phyloP scores from a whole-genome alignment of 2,888 invertebrate species.

The Dynastes grantii region DNA sequence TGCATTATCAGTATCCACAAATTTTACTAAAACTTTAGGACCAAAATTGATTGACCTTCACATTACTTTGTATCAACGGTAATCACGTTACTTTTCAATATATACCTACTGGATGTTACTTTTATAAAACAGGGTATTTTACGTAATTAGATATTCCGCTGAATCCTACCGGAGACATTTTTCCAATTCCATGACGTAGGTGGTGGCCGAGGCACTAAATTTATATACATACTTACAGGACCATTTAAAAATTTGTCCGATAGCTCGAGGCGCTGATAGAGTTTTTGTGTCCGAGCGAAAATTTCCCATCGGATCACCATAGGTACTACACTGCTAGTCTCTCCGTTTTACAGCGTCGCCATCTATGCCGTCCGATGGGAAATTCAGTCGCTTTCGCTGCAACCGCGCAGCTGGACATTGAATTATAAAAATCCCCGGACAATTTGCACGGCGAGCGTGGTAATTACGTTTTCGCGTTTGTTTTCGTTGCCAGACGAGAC shows the following conservation, averaged over 20 bases:
- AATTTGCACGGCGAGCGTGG: constrained; percentile 27
- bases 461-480: constrained; percentile 48
- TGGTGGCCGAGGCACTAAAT: neutral
- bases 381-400: constrained; percentile 42
- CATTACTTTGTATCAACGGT: too few relatives aligned
- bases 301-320: constrained; percentile 28
- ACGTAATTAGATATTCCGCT: neutral
- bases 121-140: too few relatives aligned
- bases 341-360: constrained; percentile 18
- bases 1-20: too few relatives aligned
- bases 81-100: too few relatives aligned
- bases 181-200: neutral
- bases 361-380: constrained; percentile 40
- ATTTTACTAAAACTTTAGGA: too few relatives aligned
- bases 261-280: neutral
- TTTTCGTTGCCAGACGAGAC: constrained; percentile 24
- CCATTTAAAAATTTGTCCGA: constrained; percentile 17
- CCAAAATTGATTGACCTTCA: too few relatives aligned
- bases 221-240: neutral
- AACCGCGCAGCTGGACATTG: constrained; percentile 46
- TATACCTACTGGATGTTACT: too few relatives aligned
- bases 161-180: constrained; percentile 15
- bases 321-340: neutral
- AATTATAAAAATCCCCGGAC: constrained; percentile 48
- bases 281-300: constrained; percentile 20